A percentile compares a stretch with the other conserved stretches of the same genome.
Evolutionary conservation across 2,113 vertebrate genomes (phyloP).

Genomic region (Sitta europaea): DNA sequence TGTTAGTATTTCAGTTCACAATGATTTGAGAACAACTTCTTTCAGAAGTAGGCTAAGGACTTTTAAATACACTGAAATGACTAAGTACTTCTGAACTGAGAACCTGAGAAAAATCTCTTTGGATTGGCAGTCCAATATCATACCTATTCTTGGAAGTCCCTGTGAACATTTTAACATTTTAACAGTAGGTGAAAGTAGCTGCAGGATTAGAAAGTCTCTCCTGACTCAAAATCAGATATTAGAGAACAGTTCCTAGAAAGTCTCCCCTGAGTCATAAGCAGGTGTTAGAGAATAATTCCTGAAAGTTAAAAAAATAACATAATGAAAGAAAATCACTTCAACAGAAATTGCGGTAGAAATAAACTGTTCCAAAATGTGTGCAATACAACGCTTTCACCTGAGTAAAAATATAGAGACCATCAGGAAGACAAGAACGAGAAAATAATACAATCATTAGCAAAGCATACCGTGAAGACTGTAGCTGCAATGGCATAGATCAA

Average conservation of each 20-base stretch:
- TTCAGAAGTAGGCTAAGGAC: background rate
- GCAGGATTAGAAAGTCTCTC: background rate
- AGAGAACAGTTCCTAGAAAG: background rate
- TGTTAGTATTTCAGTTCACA: background rate
- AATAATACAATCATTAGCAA: background rate
- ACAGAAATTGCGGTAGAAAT: background rate
- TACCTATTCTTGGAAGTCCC: background rate
- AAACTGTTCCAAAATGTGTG: background rate
- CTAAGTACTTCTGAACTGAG: background rate
- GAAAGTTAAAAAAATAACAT: background rate
- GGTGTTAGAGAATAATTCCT: background rate
- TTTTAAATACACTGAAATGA: background rate
- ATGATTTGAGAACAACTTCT: background rate
- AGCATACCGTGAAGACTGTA: constrained; percentile 88
- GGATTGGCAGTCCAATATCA: background rate
- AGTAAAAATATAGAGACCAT: background rate
- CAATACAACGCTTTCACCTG: background rate
- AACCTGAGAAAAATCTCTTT: background rate
- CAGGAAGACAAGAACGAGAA: background rate
- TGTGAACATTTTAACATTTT: background rate
- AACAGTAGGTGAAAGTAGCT: background rate
- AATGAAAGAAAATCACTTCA: background rate
- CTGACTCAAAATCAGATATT: background rate
- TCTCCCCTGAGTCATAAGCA: background rate
- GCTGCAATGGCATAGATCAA: constrained; percentile 91